Base-by-base conservation (phyloP, 2,113 vertebrate genomes). In the Malurus cyaneus region DNA sequence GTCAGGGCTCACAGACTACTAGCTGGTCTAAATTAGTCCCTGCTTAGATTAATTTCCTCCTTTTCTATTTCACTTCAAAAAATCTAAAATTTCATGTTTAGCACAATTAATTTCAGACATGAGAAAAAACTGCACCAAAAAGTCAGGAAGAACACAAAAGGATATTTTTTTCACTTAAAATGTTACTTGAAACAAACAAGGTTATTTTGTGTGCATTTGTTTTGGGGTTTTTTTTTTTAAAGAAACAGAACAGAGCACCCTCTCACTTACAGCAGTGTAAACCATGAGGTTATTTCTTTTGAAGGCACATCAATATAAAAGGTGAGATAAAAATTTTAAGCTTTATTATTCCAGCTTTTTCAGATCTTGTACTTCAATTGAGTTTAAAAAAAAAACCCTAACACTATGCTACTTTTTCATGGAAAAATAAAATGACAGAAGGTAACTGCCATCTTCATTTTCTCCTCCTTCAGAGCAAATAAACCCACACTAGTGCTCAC, bases 21-120 rank as follows among this genome's bases (percentile, higher is more conserved):
- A 83, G 34, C 60, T 80, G 11, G 14, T 89, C 69, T 92, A 85
- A 79, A 49, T 85, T 53, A 72, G 54, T 61, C 17, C 69, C 67
- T 88, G 53, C 31, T 90, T 59, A 72, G 26, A 18, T 52, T 70
- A 67, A 64, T 80, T 73, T 62, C 41, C 52, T 59, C 24, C 12
- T 83, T 85, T 60, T 18, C 8, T 25, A 91, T 73, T 70, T 62
- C 64, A 14, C 25, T 77, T 47, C 16, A 76, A 49, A 49, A 49
- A 31, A 23, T 5, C 5, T 3, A 12, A 65, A 62, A 28, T 42
- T 29, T 84, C 11, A 89, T 8, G 29, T 57, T 70, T 39, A 44
- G 44, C 24, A 81, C 10, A 93, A 47, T 15, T 21, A 17, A 26
- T 76, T 50, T 61, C 65, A 85, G 78, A 85, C 94, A 86, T 31